Evolutionary conservation across 2,888 invertebrate genomes (phyloP).

Genomic region (Lordiphosa fenestrarum): DNA sequence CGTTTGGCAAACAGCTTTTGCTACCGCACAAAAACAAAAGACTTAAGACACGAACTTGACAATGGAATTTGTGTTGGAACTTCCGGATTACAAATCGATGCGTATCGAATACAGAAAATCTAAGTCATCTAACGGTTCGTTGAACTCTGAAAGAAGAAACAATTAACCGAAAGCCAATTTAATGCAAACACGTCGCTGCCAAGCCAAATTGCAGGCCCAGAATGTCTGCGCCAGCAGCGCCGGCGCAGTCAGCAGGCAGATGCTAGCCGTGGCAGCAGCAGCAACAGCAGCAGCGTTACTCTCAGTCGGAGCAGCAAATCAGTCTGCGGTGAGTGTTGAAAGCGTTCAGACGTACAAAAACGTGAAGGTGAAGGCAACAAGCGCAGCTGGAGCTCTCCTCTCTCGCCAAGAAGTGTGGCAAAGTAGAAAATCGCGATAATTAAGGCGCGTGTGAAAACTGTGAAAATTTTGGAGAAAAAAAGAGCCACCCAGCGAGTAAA

Average conservation of each 20-base stretch:
- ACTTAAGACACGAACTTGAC: constrained; percentile 63
- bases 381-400: too few species aligned
- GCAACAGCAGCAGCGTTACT: constrained; percentile 13
- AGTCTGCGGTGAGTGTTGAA: constrained; percentile 76
- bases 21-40: constrained; percentile 57
- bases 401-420: constrained; percentile 32
- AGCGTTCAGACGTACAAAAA: constrained; percentile 66
- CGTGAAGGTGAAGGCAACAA: constrained; percentile 14
- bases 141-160: constrained; percentile 49
- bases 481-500: constrained; percentile 30
- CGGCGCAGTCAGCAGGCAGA: constrained; percentile 5
- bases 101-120: constrained; percentile 31
- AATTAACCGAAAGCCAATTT: constrained; percentile 50
- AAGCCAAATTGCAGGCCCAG: constrained; percentile 30
- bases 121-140: constrained; percentile 52
- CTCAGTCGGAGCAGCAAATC: constrained; percentile 41
- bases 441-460: constrained; percentile 63
- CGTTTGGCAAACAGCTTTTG: constrained; percentile 31
- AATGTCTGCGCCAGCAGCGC: constrained; percentile 16
- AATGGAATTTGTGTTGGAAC: constrained; percentile 31
- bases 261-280: constrained; percentile 6
- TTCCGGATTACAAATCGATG: constrained; percentile 54
- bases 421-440: constrained; percentile 46
- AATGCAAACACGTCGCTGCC: constrained; percentile 55
- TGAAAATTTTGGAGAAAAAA: constrained; percentile 49